Base-by-base conservation (phyloP, 2,113 vertebrate genomes). In the Pteruthius melanotis region DNA sequence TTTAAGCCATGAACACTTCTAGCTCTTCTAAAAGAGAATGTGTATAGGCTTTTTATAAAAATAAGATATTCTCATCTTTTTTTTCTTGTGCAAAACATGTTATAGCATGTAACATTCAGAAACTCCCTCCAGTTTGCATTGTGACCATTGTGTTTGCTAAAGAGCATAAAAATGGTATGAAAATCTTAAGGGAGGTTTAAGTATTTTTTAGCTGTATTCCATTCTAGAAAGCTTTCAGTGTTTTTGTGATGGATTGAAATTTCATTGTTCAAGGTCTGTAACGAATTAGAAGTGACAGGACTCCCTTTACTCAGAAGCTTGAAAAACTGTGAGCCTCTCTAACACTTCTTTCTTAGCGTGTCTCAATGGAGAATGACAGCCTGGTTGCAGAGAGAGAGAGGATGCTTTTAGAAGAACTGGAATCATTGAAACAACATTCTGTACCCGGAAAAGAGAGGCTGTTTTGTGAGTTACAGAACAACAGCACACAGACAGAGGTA, bases 401-500 rank as follows among this genome's bases (percentile, higher is more conserved):
- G 96, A 96, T 98, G 83, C 97, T 98, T 91, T 96, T 98, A 95
- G 97, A 98, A 94, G 98, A 98, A 74, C 84, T 98, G 96, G 97
- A 98, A 83, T 95, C 96, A 7, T 85, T 98, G 82, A 98, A 98
- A 83, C 96, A 96, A 88, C 95, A 89, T 71, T 95, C 97, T 21
- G 14, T 87, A 94, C 83, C 96, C n/a, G 81, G 96, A 96, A 97
- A 95, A 94, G 97, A 97, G 90, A 97, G 92, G 82, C 88, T 92
- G 69, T 71, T 74, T 87, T 93, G 90, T 97, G 97, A 98, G 83
- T 94, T 98, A 91, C 97, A 53, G 53, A 95, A 82, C 95, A 98
- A 30, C 93, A 97, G 98, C 96, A 98, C 98, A 31, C 98, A 98
- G 92, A 99, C 98, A 64, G 97, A 97, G 98, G 98, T 99, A 98